A percentile compares a stretch with the other conserved stretches of the same genome.
Evolutionary conservation across 2,888 invertebrate genomes (phyloP).

Genomic region (Drosophila anomalata): DNA sequence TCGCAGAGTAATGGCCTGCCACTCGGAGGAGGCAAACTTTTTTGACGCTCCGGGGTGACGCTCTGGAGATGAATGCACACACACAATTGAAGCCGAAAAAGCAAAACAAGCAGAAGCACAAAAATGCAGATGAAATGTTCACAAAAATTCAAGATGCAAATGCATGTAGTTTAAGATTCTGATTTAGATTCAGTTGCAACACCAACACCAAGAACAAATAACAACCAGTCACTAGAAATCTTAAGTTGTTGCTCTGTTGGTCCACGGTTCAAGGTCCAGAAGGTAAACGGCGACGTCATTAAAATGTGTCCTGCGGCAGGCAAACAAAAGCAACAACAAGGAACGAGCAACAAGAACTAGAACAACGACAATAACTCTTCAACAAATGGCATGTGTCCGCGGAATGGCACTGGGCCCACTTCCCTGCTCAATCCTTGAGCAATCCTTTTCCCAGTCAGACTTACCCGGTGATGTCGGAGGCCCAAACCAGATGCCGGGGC

Average conservation of each 20-base stretch:
- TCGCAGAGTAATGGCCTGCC: background rate
- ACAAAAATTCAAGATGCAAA: slow-evolving; percentile 20
- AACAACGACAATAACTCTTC: slow-evolving; percentile 60
- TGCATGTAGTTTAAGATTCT: slow-evolving; percentile 10
- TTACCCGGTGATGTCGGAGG: slow-evolving; percentile 88
- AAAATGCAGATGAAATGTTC: slow-evolving; percentile 30
- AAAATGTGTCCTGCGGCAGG: slow-evolving; percentile 67
- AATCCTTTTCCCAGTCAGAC: slow-evolving; percentile 67
- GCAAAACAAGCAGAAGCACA: slow-evolving; percentile 37
- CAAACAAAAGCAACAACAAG: slow-evolving; percentile 42
- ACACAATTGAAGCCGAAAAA: slow-evolving; percentile 37
- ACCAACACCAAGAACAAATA: slow-evolving; percentile 27
- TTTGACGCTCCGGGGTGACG: slow-evolving; percentile 4
- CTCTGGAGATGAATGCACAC: slow-evolving; percentile 19
- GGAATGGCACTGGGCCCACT: slow-evolving; percentile 22
- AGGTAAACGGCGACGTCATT: slow-evolving; percentile 71
- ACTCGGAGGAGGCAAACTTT: slow-evolving; percentile 9
- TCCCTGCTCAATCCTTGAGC: slow-evolving; percentile 1
- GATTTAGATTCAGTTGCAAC: background rate
- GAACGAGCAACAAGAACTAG: slow-evolving; percentile 25
- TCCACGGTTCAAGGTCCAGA: slow-evolving; percentile 40
- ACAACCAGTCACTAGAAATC: slow-evolving; percentile 31
- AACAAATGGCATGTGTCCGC: slow-evolving; percentile 60
- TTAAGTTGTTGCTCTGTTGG: slow-evolving; percentile 50
- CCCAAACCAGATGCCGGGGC: slow-evolving; percentile 85